Base-by-base conservation (phyloP, 2,113 vertebrate genomes). In the Silurus asotus region DNA sequence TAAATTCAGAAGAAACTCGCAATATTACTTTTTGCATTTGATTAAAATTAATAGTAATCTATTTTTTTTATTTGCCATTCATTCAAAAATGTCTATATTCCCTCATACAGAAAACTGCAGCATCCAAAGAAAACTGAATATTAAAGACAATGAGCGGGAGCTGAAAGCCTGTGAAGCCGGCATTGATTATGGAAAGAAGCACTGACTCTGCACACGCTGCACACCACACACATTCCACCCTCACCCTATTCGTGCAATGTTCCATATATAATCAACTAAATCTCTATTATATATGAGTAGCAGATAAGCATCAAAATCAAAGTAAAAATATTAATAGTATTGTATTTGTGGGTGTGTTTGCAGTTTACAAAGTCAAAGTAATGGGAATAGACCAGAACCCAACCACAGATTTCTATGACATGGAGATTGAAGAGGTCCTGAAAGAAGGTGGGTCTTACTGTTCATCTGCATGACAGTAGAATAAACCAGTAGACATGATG, bases 61-160 rank as follows among this genome's bases (percentile, higher is more conserved):
- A 3, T 83, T 56, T 19, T 25, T 11, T 28, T 6, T 48, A 28
- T 62, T 28, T 64, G 6, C 55, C 49, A 48, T 25, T 49, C 49
- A 8, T 74, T 0, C 37, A 72, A 72, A 79, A 79, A 79, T 79
- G 13, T 79, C 17, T 79, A 20, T 59, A 53, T 87, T 7, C 6
- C 17, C 58, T 87, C 1, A 61, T 2, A 49, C 90, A 98, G 97
- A 97, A 88, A 95, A 93, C 88, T 98, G 97, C 92, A 96, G 95
- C 86, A 78, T 94, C 78, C 94, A 89, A 75, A 95, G 93, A 0
- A 92, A 92, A 0, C 3, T 48, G 0, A 64, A 91, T 0, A 85
- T 89, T 13, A 0, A 0, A 58, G n/a, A 69, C 86, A 45, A 89
- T 1, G 87, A 90, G 0, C 94, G 96, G 7, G 87, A 91, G 0